phyloP scores from a whole-genome alignment of 2,888 invertebrate genomes.

The Petrophora chlorosata region DNA sequence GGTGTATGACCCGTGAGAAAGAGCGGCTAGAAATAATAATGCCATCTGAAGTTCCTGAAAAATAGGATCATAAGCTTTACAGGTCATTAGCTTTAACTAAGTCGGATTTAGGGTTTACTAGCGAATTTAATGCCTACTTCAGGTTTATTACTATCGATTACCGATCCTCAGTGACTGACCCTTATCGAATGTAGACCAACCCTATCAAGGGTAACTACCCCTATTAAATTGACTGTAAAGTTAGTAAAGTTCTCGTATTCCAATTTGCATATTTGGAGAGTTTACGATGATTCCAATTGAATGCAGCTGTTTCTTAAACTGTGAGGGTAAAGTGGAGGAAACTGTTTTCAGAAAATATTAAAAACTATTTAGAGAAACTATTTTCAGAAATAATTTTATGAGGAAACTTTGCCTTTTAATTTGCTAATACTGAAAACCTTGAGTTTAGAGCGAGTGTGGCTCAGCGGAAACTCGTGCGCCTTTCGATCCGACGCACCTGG shows the following conservation, averaged over 20 bases:
- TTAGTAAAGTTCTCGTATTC: slow-evolving; percentile 25
- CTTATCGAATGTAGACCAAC: slow-evolving; percentile 7
- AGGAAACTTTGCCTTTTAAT: no score
- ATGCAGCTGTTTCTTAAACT: slow-evolving; percentile 20
- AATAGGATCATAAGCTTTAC: slow-evolving; percentile 3
- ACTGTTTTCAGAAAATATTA: no score
- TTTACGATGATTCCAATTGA: slow-evolving; percentile 25
- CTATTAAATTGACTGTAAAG: slow-evolving; percentile 15
- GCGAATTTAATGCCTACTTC: slow-evolving; percentile 17
- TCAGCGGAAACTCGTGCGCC: no score
- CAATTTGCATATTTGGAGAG: slow-evolving; percentile 15
- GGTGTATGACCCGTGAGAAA: no score
- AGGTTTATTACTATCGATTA: slow-evolving; percentile 21
- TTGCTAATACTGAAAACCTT: no score
- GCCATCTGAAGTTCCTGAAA: no score
- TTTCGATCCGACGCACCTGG: no score
- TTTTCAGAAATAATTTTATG: no score
- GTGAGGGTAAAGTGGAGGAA: no score
- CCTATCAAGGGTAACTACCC: slow-evolving; percentile 13
- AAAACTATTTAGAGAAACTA: no score
- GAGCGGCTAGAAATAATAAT: no score
- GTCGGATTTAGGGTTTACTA: slow-evolving; percentile 18
- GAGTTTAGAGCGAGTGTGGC: no score
- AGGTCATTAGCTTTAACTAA: slow-evolving; percentile 15
- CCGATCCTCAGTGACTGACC: slow-evolving; percentile 15